Conservation (phyloP, 1,140 invertebrate species). For the Trypoxylus dichotomus region DNA sequence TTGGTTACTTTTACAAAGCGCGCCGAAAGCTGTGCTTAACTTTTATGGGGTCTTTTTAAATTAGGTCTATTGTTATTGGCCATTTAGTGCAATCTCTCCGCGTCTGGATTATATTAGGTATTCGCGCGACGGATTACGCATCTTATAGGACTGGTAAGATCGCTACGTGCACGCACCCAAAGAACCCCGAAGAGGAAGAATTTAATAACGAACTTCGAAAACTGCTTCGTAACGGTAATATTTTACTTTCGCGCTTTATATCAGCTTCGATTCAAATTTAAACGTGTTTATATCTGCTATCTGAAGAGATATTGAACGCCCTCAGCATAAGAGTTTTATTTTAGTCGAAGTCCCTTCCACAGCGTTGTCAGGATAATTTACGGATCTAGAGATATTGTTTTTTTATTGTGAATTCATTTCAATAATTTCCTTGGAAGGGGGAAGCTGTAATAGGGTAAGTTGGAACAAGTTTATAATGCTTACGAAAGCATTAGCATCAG, state of each 20-base stretch:
- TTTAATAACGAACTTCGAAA: slow-evolving; percentile 31
- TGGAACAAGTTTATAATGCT: neutral
- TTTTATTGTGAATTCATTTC: slow-evolving; percentile 17
- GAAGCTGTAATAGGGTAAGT: neutral
- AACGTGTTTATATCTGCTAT: neutral
- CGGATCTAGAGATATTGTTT: neutral
- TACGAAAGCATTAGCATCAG: too few relatives aligned
- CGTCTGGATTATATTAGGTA: slow-evolving; percentile 46
- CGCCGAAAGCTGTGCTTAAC: slow-evolving; percentile 46
- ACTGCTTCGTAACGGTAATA: slow-evolving; percentile 18
- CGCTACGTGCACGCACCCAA: neutral
- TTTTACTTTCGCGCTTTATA: slow-evolving; percentile 14
- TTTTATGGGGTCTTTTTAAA: slow-evolving; percentile 47
- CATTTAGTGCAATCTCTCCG: slow-evolving; percentile 46
- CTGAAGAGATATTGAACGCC: neutral
- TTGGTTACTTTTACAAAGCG: slow-evolving; percentile 30
- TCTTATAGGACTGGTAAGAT: neutral
- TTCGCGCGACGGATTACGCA: slow-evolving; percentile 44
- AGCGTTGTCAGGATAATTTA: neutral
- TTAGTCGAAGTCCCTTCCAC: neutral
- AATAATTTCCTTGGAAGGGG: neutral
- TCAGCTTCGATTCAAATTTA: slow-evolving; percentile 6
- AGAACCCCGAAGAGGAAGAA: neutral
- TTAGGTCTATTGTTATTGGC: slow-evolving; percentile 49
- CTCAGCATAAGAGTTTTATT: neutral